Percentiles rank a stretch among this genome's conserved stretches.
Conservation (phyloP, 2,797 vertebrate genomes). For the Melanotaenia pygmaea region DNA sequence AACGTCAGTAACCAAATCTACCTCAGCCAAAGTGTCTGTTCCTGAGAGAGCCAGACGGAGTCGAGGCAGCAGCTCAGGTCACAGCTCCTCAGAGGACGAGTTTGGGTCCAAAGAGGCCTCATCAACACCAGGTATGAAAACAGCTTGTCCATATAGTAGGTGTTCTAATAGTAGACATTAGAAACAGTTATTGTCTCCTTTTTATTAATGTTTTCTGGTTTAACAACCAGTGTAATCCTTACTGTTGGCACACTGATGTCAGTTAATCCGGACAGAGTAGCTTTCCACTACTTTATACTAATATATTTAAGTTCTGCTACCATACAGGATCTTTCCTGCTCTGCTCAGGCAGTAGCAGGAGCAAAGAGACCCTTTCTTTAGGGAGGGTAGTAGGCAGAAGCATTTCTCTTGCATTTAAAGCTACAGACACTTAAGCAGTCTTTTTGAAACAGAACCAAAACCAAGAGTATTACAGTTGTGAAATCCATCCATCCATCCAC, state of each 20-base stretch:
- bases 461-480: neutral
- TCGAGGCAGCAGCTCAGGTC: slow-evolving; percentile 75
- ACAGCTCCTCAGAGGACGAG: slow-evolving; percentile 85
- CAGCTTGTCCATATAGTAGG: neutral
- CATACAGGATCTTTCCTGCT: neutral
- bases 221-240: too few relatives aligned
- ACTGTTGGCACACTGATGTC: too few relatives aligned
- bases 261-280: too few relatives aligned
- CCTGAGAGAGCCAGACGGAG: slow-evolving; percentile 78
- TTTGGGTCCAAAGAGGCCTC: slow-evolving; percentile 80
- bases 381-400: neutral
- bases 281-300: neutral
- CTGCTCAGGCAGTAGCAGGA: neutral
- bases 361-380: neutral
- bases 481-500: neutral
- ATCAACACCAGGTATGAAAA: slow-evolving; percentile 83
- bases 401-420: neutral
- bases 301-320: neutral
- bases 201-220: too few relatives aligned
- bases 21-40: slow-evolving; percentile 85
- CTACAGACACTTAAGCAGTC: neutral
- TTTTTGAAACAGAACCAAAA: neutral
- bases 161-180: neutral
- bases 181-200: too few relatives aligned
- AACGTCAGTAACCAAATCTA: slow-evolving; percentile 86